Percentiles rank a stretch among this genome's conserved stretches.
Conservation (phyloP, 2,888 invertebrate species). For the Blastobasis adustella region DNA sequence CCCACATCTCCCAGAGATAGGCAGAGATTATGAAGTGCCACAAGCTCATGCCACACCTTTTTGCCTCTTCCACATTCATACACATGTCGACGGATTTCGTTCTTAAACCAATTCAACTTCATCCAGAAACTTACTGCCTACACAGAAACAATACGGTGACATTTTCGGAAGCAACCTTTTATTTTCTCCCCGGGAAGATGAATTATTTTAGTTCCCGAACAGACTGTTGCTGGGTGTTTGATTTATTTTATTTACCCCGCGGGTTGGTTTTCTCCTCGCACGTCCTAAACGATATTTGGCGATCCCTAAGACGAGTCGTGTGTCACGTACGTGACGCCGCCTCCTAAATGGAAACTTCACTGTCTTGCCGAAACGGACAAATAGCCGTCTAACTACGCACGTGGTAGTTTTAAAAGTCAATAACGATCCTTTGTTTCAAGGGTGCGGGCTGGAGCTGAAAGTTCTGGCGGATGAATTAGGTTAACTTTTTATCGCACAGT, state of each 20-base stretch:
- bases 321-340: constrained; percentile 71
- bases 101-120: no score
- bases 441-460: no score
- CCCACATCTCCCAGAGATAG: no score
- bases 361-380: constrained; percentile 60
- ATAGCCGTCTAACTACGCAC: constrained; percentile 56
- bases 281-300: constrained; percentile 75
- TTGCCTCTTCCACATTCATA: no score
- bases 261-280: constrained; percentile 67
- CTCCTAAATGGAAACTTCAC: constrained; percentile 66
- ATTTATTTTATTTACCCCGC: constrained; percentile 72
- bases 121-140: no score
- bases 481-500: no score
- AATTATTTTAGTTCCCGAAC: constrained; percentile 54
- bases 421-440: constrained; percentile 10
- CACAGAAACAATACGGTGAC: no score
- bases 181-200: background rate
- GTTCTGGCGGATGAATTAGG: no score
- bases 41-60: no score
- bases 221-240: constrained; percentile 67
- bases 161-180: no score
- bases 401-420: constrained; percentile 35
- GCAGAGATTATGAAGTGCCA: no score
- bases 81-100: no score
- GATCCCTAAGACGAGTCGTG: constrained; percentile 72